Base-by-base conservation (phyloP, 53 echinoderm and acorn worm genomes). In the Temnopleurus reevesii region DNA sequence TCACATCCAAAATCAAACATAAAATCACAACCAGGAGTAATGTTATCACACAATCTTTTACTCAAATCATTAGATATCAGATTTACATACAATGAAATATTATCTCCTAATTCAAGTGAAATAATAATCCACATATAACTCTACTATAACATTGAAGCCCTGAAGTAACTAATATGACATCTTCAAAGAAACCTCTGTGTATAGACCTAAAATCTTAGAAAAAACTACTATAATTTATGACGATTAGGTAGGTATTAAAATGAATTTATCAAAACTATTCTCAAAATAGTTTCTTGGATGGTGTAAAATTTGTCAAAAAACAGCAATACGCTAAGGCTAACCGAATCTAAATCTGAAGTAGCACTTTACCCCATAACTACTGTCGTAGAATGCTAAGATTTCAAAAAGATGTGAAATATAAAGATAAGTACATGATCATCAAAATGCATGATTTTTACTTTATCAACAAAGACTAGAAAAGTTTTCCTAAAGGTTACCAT, bases 41-140 rank as follows among this genome's bases (percentile, higher is more conserved):
- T 83, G 61, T 58, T 10, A 86, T 86, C 86, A 86, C 86, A 86
- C 86, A 86, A 86, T 58, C 86, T 86, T 77, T 86, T 86, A 86
- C 86, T 86, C 64, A 86, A 86, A 86, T 51, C 64, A 86, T 63
- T 86, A 51, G 64, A 86, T 86, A 86, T 86, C 86, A 63, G 64
- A 86, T 86, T 47, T 86, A 86, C 86, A 86, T 86, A 86, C 46
- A 86, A 86, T 58, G 84, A 55, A 84, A 58, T 84, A 84, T 84
- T 84, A 84, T 41, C 45, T 34, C 44, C 24, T 77, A 77, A 25
- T 6, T 33, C 18, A 59, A 13, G 33, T 63, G 63, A 63, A 63
- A 63, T 63, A 4, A 63, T 17, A 63, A 58, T 26, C 2, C 25
- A 58, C 58, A 58, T 58, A 55, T 55, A 58, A n/a, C 12, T 58